phyloP scores from a whole-genome alignment of 2,113 vertebrate genomes.

The Vidua chalybeata region DNA sequence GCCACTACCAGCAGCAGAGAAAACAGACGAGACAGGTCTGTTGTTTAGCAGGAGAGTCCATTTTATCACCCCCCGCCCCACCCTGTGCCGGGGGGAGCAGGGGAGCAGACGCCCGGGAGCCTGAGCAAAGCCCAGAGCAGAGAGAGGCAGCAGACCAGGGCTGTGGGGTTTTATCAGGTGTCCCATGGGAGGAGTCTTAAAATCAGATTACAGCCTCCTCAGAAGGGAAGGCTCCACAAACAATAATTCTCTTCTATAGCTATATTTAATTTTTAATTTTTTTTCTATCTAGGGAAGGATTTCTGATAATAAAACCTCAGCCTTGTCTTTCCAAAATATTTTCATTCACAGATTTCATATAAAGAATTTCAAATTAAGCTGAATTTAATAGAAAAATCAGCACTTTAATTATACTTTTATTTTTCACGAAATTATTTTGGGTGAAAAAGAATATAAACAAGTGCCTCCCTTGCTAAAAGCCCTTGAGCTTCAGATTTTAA shows the following conservation, averaged over 20 bases:
- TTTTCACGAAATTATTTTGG: conserved; percentile 3
- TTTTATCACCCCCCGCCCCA: too few relatives aligned
- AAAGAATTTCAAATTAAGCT: conserved; percentile 27
- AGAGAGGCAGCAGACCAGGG: too few relatives aligned
- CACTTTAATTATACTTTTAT: conserved; percentile 38
- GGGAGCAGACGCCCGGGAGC: too few relatives aligned
- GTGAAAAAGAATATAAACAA: background rate
- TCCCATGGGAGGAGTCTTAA: too few relatives aligned
- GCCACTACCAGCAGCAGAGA: too few relatives aligned
- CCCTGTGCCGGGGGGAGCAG: too few relatives aligned
- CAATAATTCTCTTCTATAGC: background rate
- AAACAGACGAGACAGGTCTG: too few relatives aligned
- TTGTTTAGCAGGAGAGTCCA: too few relatives aligned
- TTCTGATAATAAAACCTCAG: conserved; percentile 23
- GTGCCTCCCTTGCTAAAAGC: background rate
- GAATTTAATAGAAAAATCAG: background rate
- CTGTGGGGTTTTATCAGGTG: too few relatives aligned
- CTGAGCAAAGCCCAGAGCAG: too few relatives aligned
- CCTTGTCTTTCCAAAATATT: conserved; percentile 32
- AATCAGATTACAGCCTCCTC: too few relatives aligned
- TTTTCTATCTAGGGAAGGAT: background rate
- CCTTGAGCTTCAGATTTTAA: background rate
- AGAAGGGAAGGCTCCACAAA: background rate
- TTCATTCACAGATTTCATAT: background rate
- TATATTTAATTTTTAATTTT: background rate